Evolutionary conservation across 2,888 invertebrate genomes (phyloP).

Genomic region (Eudemis profundana): DNA sequence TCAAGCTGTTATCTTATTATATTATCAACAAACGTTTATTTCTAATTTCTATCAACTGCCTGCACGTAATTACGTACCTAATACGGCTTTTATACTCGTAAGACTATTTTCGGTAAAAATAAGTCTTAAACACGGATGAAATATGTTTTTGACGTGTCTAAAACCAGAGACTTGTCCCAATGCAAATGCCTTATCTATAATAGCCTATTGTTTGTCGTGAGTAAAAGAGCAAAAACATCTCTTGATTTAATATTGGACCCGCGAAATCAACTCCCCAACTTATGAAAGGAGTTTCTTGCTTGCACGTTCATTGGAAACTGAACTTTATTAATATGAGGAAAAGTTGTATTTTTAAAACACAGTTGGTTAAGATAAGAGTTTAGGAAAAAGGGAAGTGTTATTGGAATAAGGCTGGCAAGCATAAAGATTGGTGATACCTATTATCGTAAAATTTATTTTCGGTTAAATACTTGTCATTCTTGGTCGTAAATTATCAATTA

Average conservation of each 20-base stretch:
- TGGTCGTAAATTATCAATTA: too few species aligned
- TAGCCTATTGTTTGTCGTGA: slow-evolving; percentile 35
- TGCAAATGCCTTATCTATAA: slow-evolving; percentile 38
- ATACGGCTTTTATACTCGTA: not conserved
- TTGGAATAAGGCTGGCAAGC: not conserved
- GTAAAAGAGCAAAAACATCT: slow-evolving; percentile 31
- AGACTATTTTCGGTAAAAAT: too few species aligned
- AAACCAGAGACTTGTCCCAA: not conserved
- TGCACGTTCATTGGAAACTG: not conserved
- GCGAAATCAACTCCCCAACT: not conserved
- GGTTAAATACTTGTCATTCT: too few species aligned
- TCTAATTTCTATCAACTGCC: too few species aligned
- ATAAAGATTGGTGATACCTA: not conserved
- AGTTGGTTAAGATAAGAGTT: not conserved
- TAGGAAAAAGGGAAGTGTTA: not conserved
- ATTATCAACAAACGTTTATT: too few species aligned
- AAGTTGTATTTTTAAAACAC: not conserved
- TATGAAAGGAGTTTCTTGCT: not conserved
- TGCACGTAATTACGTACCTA: too few species aligned
- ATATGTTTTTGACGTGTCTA: slow-evolving; percentile 21
- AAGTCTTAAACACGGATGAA: slow-evolving; percentile 10
- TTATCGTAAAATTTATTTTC: too few species aligned
- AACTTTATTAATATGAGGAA: not conserved
- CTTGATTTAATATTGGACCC: slow-evolving; percentile 27
- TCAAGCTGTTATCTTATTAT: too few species aligned